A percentile compares a stretch with the other conserved stretches of the same genome.
These are phyloP conservation scores for Subacronicta megacephala DNA, from an alignment of 2,888 invertebrate genomes.

Conservation along the genomic window DNA sequence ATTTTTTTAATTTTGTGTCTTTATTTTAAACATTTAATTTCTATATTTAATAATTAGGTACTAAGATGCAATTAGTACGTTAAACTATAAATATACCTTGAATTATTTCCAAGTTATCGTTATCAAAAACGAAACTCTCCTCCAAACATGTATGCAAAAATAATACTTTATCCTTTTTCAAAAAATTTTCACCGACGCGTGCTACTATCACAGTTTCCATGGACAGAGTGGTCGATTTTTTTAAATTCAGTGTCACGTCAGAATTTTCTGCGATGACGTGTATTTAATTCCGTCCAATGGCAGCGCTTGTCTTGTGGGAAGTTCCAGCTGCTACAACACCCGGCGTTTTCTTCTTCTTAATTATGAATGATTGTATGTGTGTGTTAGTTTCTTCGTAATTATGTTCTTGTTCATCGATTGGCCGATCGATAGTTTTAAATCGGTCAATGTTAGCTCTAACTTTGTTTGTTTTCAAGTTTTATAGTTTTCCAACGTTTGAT, in stretches of 20 bases:
- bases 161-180: constrained; percentile 19
- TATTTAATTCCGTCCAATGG: constrained; percentile 72
- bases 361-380: constrained; percentile 69
- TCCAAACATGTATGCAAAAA: constrained; percentile 10
- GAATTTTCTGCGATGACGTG: constrained; percentile 72
- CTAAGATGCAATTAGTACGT: not conserved
- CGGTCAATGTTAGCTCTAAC: constrained; percentile 62
- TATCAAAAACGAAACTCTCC: constrained; percentile 3
- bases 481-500: constrained; percentile 38
- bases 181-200: constrained; percentile 54
- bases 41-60: not conserved
- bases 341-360: constrained; percentile 75
- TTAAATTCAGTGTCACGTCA: constrained; percentile 67
- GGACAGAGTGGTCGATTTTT: constrained; percentile 74
- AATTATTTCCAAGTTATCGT: constrained; percentile 24
- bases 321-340: constrained; percentile 69
- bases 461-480: constrained; percentile 49
- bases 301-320: constrained; percentile 66
- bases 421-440: constrained; percentile 62
- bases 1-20: too few relatives aligned
- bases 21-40: not conserved
- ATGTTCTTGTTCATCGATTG: constrained; percentile 56
- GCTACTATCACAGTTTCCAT: constrained; percentile 53
- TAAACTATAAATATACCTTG: constrained; percentile 42
- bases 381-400: constrained; percentile 53